phyloP scores from a whole-genome alignment of 2,113 vertebrate genomes.

The Gopherus flavomarginatus region DNA sequence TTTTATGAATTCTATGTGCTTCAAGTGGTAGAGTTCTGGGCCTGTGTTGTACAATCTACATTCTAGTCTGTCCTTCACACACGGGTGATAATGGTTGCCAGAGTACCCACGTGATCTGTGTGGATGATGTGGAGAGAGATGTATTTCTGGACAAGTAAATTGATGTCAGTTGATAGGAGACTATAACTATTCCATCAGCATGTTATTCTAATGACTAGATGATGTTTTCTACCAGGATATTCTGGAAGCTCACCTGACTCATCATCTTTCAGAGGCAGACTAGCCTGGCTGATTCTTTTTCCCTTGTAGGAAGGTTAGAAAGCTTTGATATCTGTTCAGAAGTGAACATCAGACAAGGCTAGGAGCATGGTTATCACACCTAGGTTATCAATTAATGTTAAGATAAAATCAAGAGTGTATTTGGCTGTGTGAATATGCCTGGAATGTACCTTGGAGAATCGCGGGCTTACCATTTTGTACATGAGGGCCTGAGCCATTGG shows the following conservation, averaged over 20 bases:
- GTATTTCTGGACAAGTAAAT: neutral
- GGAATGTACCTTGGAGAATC: neutral
- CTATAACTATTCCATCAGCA: neutral
- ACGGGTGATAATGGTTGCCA: neutral
- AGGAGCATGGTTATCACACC: neutral
- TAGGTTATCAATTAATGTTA: constrained; percentile 11
- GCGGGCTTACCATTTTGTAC: neutral
- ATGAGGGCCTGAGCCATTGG: neutral
- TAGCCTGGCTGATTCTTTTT: neutral
- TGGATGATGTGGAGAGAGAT: neutral
- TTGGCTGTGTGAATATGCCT: neutral
- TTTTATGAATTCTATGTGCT: neutral
- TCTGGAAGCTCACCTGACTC: neutral
- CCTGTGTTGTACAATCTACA: neutral
- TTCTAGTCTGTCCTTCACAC: neutral
- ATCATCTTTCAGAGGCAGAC: neutral
- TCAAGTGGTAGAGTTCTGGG: neutral
- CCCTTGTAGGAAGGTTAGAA: neutral
- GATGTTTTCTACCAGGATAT: neutral
- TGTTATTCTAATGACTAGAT: neutral
- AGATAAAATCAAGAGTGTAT: neutral
- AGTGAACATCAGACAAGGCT: neutral
- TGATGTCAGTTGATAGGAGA: neutral
- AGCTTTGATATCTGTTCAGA: neutral
- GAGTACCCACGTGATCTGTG: neutral